phyloP scores from a whole-genome alignment of 2,797 vertebrate species.

The Anguilla megastoma region DNA sequence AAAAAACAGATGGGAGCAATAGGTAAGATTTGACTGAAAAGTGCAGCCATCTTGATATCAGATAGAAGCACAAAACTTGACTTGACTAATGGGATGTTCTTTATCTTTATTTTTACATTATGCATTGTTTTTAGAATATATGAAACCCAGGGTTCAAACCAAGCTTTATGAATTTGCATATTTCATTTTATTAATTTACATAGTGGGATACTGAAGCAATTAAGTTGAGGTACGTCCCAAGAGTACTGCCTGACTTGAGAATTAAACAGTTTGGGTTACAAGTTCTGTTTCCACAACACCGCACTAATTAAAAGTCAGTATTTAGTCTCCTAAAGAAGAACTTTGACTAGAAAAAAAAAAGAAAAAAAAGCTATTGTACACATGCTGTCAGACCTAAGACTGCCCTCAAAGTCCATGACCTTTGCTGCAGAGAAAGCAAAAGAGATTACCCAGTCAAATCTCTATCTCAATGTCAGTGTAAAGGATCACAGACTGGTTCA shows the following conservation, averaged over 20 bases:
- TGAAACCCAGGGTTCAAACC: not conserved
- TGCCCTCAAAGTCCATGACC: no score
- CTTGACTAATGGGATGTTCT: not conserved
- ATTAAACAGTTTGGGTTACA: not conserved
- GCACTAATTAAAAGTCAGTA: not conserved
- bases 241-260: not conserved
- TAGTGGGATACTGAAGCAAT: not conserved
- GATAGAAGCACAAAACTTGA: no score
- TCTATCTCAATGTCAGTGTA: no score
- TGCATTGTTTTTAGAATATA: not conserved
- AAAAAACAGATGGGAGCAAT: no score
- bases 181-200: not conserved
- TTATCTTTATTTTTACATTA: not conserved
- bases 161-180: not conserved
- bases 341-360: not conserved
- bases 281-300: not conserved
- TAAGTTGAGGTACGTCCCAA: not conserved
- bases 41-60: no score
- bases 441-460: no score
- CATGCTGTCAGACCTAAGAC: no score
- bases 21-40: no score
- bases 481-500: no score
- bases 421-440: no score
- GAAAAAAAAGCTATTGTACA: no score
- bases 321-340: not conserved